These are phyloP conservation scores for Pimephales promelas DNA, from an alignment of 2,113 vertebrate species.

Conservation along the genomic window DNA sequence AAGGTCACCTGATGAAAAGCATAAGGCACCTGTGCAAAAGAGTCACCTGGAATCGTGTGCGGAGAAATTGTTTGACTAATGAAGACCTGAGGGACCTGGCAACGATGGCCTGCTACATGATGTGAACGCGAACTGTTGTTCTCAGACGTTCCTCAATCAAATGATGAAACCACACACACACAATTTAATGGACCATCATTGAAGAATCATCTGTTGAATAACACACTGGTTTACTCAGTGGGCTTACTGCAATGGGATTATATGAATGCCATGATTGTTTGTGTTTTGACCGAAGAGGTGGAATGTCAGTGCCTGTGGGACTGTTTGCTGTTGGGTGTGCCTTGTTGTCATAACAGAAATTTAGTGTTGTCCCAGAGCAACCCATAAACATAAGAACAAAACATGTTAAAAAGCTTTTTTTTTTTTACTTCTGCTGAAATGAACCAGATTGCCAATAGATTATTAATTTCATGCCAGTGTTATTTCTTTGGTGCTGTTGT, in stretches of 20 bases:
- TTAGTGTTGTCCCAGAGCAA: not conserved
- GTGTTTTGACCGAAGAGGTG: not conserved
- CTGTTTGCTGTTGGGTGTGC: not conserved
- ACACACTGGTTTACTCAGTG: not conserved
- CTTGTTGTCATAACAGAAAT: not conserved
- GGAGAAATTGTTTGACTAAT: conserved; percentile 55
- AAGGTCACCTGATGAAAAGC: conserved; percentile 56
- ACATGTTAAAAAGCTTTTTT: not conserved
- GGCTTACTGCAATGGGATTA: not conserved
- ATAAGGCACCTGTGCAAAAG: conserved; percentile 59
- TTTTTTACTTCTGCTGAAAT: too few species aligned
- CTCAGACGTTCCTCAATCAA: not conserved
- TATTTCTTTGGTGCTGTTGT: conserved; percentile 10
- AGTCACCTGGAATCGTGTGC: conserved; percentile 22
- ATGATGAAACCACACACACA: not conserved
- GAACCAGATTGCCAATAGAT: not conserved
- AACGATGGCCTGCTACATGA: conserved; percentile 71
- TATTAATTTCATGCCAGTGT: too few species aligned
- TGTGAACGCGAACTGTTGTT: conserved; percentile 32
- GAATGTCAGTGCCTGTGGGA: not conserved
- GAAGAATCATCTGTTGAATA: not conserved
- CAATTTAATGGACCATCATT: too few species aligned
- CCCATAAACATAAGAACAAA: not conserved
- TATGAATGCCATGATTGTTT: too few species aligned
- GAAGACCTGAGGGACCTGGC: conserved; percentile 67